A percentile compares a stretch with the other conserved stretches of the same genome.
These are phyloP conservation scores for Dryomyza anilis DNA, from an alignment of 2,888 invertebrate genomes.

Conservation along the genomic window DNA sequence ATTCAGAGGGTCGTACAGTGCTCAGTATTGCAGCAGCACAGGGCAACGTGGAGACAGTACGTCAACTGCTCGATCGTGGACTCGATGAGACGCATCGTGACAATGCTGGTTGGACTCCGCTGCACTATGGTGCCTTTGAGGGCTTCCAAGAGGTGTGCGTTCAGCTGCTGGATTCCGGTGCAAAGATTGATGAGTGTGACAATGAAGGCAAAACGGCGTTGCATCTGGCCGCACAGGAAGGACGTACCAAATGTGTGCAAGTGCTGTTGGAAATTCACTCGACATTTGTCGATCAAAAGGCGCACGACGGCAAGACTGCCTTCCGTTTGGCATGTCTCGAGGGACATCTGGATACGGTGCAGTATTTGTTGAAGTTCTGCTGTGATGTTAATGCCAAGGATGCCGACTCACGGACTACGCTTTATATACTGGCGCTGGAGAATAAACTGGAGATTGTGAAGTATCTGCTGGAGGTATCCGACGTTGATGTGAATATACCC, in stretches of 20 bases:
- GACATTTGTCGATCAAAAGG: slow-evolving; percentile 81
- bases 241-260: slow-evolving; percentile 68
- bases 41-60: slow-evolving; percentile 86
- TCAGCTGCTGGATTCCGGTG: slow-evolving; percentile 78
- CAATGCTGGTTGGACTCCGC: slow-evolving; percentile 95
- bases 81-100: slow-evolving; percentile 87
- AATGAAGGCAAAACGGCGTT: slow-evolving; percentile 89
- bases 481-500: slow-evolving; percentile 81
- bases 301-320: slow-evolving; percentile 90
- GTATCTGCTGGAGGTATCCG: slow-evolving; percentile 75
- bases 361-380: slow-evolving; percentile 71
- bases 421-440: slow-evolving; percentile 89
- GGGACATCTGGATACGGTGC: slow-evolving; percentile 73
- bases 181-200: slow-evolving; percentile 85
- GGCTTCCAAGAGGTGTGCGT: slow-evolving; percentile 64
- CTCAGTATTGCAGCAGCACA: slow-evolving; percentile 84
- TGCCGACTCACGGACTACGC: slow-evolving; percentile 88
- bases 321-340: slow-evolving; percentile 66
- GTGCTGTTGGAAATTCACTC: slow-evolving; percentile 74
- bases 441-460: slow-evolving; percentile 84
- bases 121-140: slow-evolving; percentile 96
- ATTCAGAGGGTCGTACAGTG: slow-evolving; percentile 90
- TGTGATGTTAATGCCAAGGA: slow-evolving; percentile 89
- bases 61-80: slow-evolving; percentile 85
- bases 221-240: slow-evolving; percentile 89